Base-by-base conservation (phyloP, 2,888 invertebrate genomes). In the Galerucella calmariensis region DNA sequence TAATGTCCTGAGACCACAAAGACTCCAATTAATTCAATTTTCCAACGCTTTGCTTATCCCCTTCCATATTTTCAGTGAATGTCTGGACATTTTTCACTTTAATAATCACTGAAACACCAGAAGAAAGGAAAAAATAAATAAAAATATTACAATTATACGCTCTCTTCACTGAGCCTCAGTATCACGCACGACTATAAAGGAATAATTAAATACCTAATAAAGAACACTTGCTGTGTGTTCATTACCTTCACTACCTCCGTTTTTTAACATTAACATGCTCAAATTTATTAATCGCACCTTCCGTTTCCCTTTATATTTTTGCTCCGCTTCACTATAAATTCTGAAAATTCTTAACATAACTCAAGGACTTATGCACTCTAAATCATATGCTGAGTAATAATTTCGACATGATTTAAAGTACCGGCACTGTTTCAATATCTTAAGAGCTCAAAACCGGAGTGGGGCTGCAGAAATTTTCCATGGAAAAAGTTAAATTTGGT, bases 291-390 rank as follows among this genome's bases (percentile, higher is more conserved):
- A 72, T 72, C 58, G 66, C 72, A 59, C 66, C 66, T 58, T 65
- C 9, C 24, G 53, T 56, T 66, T 65, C 41, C 58, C 65, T 66
- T 56, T 66, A 58, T 46, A 66, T 71, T 71, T 72, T 72, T 72
- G 59, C 66, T 12, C 41, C 59, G 56, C 67, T 48, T 58, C 14
- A 67, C 74, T 67, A 71, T 74, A 63, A 74, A 71, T 71, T 62
- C 53, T 62, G 74, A 46, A 71, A 70, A 71, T 67, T 71, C 62
- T 61, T 71, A 46, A 67, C 74, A 74, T 74, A 74, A 74, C 74
- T 74, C 67, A 67, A 44, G 16, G 62, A 74, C 70, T 69, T 67
- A 61, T 67, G 67, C 66, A 67, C 53, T 66, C 35, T 66, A 59
- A 41, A 66, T 66, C 66, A 67, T 72, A 48, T 59, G n/a, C 46